Conservation (phyloP, 2,797 vertebrate species). For the Arnoldichthys spilopterus region DNA sequence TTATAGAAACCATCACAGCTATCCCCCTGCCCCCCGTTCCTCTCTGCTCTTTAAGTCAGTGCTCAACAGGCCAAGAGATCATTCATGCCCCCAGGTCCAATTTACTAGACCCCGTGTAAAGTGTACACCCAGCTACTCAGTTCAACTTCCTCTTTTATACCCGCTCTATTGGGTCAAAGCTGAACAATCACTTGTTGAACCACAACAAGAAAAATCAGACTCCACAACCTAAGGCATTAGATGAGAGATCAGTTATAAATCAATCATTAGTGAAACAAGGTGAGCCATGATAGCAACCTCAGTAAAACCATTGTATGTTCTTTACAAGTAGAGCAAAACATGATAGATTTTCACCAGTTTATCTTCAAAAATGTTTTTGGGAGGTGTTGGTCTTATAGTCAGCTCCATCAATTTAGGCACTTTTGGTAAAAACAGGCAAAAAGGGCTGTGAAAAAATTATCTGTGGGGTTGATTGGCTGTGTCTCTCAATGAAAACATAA, state of each 20-base stretch:
- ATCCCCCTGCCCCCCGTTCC: conserved; percentile 2
- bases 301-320: no score
- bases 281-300: no score
- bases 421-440: not conserved
- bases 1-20: conserved; percentile 6
- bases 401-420: not conserved
- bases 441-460: not conserved
- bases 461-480: no score
- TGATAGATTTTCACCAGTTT: not conserved
- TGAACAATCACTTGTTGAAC: not conserved
- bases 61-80: conserved; percentile 3
- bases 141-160: not conserved
- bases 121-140: not conserved
- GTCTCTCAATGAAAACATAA: not conserved
- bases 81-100: not conserved
- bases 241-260: not conserved
- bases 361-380: not conserved
- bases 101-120: not conserved
- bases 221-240: not conserved
- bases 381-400: not conserved
- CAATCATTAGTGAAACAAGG: not conserved
- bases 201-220: not conserved
- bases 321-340: no score
- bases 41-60: conserved; percentile 11
- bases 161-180: not conserved